These are phyloP conservation scores for Eupithecia insigniata DNA, from an alignment of 2,888 invertebrate genomes.

Conservation along the genomic window DNA sequence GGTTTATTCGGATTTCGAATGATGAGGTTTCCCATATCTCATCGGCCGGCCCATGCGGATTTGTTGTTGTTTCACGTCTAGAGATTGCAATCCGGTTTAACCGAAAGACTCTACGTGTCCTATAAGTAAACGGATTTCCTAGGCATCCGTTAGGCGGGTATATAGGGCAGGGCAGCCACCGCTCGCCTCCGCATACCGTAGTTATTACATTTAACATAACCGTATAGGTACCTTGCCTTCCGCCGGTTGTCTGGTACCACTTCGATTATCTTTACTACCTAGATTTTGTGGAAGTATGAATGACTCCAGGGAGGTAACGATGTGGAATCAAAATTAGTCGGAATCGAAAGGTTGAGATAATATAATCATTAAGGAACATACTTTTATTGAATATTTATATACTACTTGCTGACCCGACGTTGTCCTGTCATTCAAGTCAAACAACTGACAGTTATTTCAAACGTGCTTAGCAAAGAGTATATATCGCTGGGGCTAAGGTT, in stretches of 20 bases:
- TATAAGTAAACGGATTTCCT: constrained; percentile 30
- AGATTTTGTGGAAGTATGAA: background rate
- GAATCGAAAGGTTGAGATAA: background rate
- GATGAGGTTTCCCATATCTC: too few relatives aligned
- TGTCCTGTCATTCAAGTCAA: too few relatives aligned
- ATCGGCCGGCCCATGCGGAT: too few relatives aligned
- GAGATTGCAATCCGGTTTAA: too few relatives aligned
- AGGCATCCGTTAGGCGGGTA: constrained; percentile 39
- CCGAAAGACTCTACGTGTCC: background rate
- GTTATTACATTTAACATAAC: constrained; percentile 43
- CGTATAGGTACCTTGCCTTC: constrained; percentile 33
- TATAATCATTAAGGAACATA: background rate
- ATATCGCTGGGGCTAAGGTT: too few relatives aligned
- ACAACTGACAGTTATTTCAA: too few relatives aligned
- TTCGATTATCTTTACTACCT: background rate
- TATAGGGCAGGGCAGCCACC: constrained; percentile 37
- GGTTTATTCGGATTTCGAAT: too few relatives aligned
- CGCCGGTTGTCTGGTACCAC: constrained; percentile 5
- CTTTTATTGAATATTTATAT: background rate
- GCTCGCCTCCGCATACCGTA: constrained; percentile 30
- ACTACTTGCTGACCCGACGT: too few relatives aligned
- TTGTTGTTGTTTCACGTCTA: too few relatives aligned
- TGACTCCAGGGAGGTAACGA: background rate
- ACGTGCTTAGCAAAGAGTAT: too few relatives aligned
- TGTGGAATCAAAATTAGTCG: background rate